These are phyloP conservation scores for Cydia pomonella DNA, from an alignment of 1,140 invertebrate species.

Conservation along the genomic window DNA sequence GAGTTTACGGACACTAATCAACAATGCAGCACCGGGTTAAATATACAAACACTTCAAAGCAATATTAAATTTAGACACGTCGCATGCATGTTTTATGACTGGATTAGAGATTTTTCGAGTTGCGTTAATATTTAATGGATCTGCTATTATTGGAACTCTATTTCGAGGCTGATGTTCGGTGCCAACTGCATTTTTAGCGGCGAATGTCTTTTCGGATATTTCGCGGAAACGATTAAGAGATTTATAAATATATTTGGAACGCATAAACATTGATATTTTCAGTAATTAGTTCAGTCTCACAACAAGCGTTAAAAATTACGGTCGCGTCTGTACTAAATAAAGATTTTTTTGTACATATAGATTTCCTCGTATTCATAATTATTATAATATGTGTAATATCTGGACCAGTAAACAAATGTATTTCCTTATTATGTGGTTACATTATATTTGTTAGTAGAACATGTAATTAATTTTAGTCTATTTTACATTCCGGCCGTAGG, in stretches of 20 bases:
- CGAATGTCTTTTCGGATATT: background rate
- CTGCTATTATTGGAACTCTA: conserved; percentile 30
- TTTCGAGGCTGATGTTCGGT: conserved; percentile 24
- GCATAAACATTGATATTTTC: background rate
- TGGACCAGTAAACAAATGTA: background rate
- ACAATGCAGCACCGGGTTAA: conserved; percentile 43
- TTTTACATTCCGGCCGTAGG: background rate
- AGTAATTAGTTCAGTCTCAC: background rate
- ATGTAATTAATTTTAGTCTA: conserved; percentile 27
- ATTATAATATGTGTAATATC: conserved; percentile 4
- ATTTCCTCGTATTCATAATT: background rate
- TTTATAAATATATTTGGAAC: background rate
- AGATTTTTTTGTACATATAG: background rate
- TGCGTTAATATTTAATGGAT: conserved; percentile 17
- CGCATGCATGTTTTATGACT: conserved; percentile 30
- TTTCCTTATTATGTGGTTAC: conserved; percentile 18
- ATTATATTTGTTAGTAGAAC: background rate
- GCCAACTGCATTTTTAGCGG: conserved; percentile 29
- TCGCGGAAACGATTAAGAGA: conserved; percentile 24
- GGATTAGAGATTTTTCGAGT: conserved; percentile 26
- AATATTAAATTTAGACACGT: conserved; percentile 27
- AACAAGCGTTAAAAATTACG: background rate
- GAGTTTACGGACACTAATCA: conserved; percentile 60
- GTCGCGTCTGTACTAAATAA: background rate
- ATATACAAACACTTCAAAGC: conserved; percentile 32